Percentiles rank a stretch among this genome's conserved stretches.
phyloP scores from a whole-genome alignment of 2,888 invertebrate species.

The Julus scanicus region DNA sequence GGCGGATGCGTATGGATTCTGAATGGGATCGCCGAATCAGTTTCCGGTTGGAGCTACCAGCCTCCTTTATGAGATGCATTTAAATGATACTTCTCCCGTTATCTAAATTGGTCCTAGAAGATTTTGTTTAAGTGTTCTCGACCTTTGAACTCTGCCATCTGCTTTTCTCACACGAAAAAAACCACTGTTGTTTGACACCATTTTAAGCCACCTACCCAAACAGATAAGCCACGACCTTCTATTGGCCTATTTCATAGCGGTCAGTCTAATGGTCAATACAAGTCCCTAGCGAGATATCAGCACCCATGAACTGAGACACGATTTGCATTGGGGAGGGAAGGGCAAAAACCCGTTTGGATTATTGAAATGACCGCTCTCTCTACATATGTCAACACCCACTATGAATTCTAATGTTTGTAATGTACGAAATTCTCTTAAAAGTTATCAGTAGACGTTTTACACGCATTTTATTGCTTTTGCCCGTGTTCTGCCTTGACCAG shows the following conservation, averaged over 20 bases:
- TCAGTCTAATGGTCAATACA: conserved; percentile 32
- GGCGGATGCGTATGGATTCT: too few species aligned
- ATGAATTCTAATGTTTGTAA: not conserved
- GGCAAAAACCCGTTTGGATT: not conserved
- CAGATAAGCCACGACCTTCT: conserved; percentile 5
- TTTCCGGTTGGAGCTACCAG: too few species aligned
- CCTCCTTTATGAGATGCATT: too few species aligned
- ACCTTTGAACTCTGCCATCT: not conserved
- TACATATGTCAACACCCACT: not conserved
- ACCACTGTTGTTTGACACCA: not conserved
- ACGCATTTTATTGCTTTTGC: not conserved
- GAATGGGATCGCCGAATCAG: too few species aligned
- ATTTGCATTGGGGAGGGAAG: not conserved
- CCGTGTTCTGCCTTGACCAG: not conserved
- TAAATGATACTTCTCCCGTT: too few species aligned
- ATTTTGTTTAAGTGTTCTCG: not conserved
- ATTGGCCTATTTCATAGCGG: not conserved
- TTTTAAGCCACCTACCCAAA: not conserved
- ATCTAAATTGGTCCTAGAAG: too few species aligned
- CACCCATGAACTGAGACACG: not conserved
- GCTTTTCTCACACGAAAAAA: not conserved
- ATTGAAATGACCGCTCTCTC: not conserved
- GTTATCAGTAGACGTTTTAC: not conserved
- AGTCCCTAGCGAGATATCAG: not conserved
- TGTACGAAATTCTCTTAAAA: not conserved